These are phyloP conservation scores for Cyprinus carpio DNA, from an alignment of 2,113 vertebrate species.

Conservation along the genomic window DNA sequence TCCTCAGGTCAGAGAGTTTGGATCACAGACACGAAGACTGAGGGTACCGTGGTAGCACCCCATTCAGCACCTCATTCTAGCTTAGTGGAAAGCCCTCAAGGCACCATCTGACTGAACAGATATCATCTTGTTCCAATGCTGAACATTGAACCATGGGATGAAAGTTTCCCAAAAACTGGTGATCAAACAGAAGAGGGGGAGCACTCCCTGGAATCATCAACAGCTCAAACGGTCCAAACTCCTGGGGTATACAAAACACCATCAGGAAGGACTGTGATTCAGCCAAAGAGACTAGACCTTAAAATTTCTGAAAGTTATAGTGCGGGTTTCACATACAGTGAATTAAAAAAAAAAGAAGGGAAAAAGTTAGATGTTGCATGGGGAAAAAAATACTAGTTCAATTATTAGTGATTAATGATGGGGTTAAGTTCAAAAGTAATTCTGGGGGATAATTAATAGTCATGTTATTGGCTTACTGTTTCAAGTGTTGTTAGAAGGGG, in stretches of 20 bases:
- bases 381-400: not conserved
- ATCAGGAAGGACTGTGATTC: not conserved
- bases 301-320: not conserved
- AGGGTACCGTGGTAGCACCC: not conserved
- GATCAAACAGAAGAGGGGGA: not conserved
- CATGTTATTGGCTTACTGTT: not conserved
- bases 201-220: not conserved
- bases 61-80: not conserved
- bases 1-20: not conserved
- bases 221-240: not conserved
- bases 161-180: not conserved
- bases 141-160: not conserved
- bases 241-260: not conserved
- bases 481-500: not conserved
- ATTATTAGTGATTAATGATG: not conserved
- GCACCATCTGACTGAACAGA: not conserved
- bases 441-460: too few species aligned
- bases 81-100: conserved; percentile 3
- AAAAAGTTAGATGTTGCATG: not conserved
- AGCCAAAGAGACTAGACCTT: not conserved
- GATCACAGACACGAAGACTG: not conserved
- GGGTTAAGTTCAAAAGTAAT: not conserved
- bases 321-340: not conserved
- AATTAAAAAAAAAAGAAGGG: not conserved
- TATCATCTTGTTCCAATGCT: not conserved